Conservation (phyloP, 1,140 invertebrate genomes). For the Homalodisca vitripennis region DNA sequence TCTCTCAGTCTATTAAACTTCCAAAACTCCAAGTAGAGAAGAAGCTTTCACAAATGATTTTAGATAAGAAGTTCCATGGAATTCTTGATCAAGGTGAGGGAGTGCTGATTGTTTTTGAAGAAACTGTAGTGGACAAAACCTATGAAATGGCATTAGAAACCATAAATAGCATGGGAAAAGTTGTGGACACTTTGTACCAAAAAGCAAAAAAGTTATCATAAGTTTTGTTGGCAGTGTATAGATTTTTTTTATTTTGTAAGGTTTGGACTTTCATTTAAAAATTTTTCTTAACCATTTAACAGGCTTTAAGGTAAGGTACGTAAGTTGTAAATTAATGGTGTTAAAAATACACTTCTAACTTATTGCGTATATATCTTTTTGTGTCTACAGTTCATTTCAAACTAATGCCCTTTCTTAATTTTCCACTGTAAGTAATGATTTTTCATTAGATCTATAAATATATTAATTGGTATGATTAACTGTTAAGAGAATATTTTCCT, state of each 20-base stretch:
- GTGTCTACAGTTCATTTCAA: too few species aligned
- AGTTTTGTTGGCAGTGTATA: conserved; percentile 16
- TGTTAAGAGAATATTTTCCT: too few species aligned
- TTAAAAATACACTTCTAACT: too few species aligned
- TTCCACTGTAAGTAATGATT: too few species aligned
- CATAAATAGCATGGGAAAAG: conserved; percentile 98
- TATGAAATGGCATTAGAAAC: conserved; percentile 96
- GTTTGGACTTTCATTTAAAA: conserved; percentile 6
- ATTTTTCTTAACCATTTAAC: too few species aligned
- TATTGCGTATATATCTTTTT: too few species aligned
- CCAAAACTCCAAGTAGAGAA: conserved; percentile 92
- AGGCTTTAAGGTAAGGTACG: too few species aligned
- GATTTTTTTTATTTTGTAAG: conserved; percentile 4
- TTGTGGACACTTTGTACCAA: conserved; percentile 96
- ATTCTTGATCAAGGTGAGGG: conserved; percentile 98
- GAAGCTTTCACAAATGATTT: conserved; percentile 99
- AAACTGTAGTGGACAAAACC: conserved; percentile 91
- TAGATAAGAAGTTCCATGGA: conserved; percentile 96
- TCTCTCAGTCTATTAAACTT: conserved; percentile 82
- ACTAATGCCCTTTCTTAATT: too few species aligned
- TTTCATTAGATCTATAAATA: too few species aligned
- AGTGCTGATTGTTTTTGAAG: conserved; percentile 96
- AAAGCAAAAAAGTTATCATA: conserved; percentile 98
- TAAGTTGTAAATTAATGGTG: too few species aligned
- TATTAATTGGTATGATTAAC: too few species aligned